Evolutionary conservation across 2,888 invertebrate species (phyloP).

Genomic region (Sarcophaga rosellei): DNA sequence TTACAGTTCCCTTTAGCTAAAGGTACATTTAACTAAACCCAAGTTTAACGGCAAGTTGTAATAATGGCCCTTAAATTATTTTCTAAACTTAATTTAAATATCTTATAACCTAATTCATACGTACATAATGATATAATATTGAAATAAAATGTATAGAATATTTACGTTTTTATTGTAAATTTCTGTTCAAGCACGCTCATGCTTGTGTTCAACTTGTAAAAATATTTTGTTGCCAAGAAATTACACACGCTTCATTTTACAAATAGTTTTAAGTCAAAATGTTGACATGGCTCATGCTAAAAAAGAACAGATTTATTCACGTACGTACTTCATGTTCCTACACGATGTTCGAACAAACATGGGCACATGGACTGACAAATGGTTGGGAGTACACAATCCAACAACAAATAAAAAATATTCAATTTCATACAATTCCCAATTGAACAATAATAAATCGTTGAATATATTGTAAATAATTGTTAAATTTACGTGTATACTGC

Average conservation of each 20-base stretch:
- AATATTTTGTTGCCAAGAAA: constrained; percentile 37
- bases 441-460: neutral
- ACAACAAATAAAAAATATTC: neutral
- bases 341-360: constrained; percentile 27
- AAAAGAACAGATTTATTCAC: constrained; percentile 46
- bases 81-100: too few relatives aligned
- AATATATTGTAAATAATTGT: constrained; percentile 34
- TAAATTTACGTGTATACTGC: constrained; percentile 36
- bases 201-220: constrained; percentile 25
- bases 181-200: neutral
- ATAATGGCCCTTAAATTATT: too few relatives aligned
- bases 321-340: constrained; percentile 19
- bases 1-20: too few relatives aligned
- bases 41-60: too few relatives aligned
- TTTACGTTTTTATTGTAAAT: neutral
- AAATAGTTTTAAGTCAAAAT: constrained; percentile 44
- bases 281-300: constrained; percentile 38
- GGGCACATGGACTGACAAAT: neutral
- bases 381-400: neutral
- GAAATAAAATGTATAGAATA: neutral
- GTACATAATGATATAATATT: too few relatives aligned
- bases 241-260: constrained; percentile 44
- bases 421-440: too few relatives aligned
- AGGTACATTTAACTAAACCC: too few relatives aligned
- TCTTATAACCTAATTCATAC: too few relatives aligned